A percentile compares a stretch with the other conserved stretches of the same genome.
Evolutionary conservation across 2,113 vertebrate genomes (phyloP).

Genomic region (Mustela lutreola): DNA sequence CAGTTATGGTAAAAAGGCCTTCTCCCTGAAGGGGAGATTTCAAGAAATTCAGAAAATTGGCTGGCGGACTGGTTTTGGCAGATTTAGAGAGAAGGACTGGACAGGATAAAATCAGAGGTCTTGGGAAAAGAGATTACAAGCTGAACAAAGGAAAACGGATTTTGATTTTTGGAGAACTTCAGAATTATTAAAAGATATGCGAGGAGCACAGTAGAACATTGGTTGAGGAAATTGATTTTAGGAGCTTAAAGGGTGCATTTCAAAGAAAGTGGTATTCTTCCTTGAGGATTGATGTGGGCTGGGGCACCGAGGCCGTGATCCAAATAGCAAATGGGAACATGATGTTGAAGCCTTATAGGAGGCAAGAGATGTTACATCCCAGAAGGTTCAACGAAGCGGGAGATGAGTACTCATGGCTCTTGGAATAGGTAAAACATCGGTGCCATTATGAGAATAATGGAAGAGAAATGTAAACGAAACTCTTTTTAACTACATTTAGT

Average conservation of each 20-base stretch:
- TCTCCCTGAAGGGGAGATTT: no score
- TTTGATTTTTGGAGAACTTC: not conserved
- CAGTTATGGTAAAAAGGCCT: not conserved
- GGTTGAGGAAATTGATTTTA: not conserved
- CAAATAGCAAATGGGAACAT: not conserved
- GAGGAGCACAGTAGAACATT: not conserved
- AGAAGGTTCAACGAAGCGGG: not conserved
- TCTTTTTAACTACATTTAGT: not conserved
- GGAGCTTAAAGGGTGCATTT: not conserved
- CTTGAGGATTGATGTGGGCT: not conserved
- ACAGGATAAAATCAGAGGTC: not conserved
- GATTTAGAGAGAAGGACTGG: not conserved
- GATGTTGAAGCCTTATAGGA: not conserved
- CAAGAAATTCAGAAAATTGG: not conserved
- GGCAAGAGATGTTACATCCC: not conserved
- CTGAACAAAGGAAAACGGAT: constrained; percentile 13
- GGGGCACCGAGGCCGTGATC: not conserved
- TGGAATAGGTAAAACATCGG: not conserved
- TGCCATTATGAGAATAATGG: not conserved
- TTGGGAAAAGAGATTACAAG: not conserved
- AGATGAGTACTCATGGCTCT: not conserved
- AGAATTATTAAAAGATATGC: not conserved
- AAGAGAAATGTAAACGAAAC: not conserved
- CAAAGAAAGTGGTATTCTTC: not conserved
- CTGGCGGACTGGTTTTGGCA: not conserved